A percentile compares a stretch with the other conserved stretches of the same genome.
phyloP scores from a whole-genome alignment of 2,888 invertebrate genomes.

The Seira musarum region DNA sequence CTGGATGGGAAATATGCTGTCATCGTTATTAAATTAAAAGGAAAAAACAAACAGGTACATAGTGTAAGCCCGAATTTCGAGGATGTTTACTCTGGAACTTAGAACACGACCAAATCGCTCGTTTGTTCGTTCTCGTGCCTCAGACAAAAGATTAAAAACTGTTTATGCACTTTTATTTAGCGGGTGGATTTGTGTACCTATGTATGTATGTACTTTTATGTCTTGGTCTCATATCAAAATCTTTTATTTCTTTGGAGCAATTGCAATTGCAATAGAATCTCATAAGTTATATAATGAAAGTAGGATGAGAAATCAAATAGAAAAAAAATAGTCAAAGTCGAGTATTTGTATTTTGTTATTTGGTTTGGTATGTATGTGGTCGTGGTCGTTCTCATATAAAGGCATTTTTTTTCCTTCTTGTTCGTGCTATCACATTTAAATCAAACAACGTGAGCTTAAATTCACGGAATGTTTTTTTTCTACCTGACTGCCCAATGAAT shows the following conservation, averaged over 20 bases:
- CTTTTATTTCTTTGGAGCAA: no score
- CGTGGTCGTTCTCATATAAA: background rate
- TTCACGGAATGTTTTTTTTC: slow-evolving; percentile 42
- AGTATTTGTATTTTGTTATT: background rate
- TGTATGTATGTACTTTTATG: background rate
- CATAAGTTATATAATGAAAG: slow-evolving; percentile 4
- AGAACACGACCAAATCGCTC: background rate
- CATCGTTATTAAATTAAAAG: background rate
- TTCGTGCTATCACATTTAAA: slow-evolving; percentile 49
- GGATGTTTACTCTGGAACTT: slow-evolving; percentile 32
- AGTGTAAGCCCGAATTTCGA: slow-evolving; percentile 31
- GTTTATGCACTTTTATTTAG: slow-evolving; percentile 7
- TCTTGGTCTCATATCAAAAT: background rate
- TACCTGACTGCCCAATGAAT: slow-evolving; percentile 60
- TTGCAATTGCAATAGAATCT: background rate
- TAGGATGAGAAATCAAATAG: no score
- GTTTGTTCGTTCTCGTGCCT: background rate
- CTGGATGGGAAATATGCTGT: slow-evolving; percentile 14
- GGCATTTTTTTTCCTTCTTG: background rate
- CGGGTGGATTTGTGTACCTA: background rate
- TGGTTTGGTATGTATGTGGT: slow-evolving; percentile 9
- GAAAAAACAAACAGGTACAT: slow-evolving; percentile 53
- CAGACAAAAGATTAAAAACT: background rate
- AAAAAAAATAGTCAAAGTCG: no score
- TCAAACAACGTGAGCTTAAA: slow-evolving; percentile 58